phyloP scores from a whole-genome alignment of 2,113 vertebrate genomes.

The Lipotes vexillifer region DNA sequence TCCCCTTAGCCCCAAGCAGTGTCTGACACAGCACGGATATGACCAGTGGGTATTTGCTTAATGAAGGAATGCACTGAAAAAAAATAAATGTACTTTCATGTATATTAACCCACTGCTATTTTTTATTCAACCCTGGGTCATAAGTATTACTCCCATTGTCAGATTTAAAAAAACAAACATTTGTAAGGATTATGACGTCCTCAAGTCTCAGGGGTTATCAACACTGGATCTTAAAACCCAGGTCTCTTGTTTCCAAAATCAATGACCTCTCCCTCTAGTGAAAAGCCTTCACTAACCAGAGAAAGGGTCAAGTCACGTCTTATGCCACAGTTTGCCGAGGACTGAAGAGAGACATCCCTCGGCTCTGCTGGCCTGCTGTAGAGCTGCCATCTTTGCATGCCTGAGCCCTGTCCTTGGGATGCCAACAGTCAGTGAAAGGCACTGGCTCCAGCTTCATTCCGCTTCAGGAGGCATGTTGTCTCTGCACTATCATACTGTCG shows the following conservation, averaged over 20 bases:
- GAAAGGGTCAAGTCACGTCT: neutral
- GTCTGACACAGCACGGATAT: rapidly evolving
- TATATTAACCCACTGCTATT: neutral
- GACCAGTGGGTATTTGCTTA: neutral
- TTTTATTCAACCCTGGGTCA: neutral
- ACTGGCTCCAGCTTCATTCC: neutral
- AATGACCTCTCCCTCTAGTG: neutral
- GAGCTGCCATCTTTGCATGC: neutral
- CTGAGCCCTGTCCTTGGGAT: neutral
- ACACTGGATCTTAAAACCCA: neutral
- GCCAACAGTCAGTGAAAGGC: neutral
- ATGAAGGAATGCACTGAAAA: neutral
- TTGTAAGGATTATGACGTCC: neutral
- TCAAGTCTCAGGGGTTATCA: neutral
- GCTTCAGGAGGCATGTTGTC: neutral
- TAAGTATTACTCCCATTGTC: neutral
- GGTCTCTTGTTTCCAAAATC: neutral
- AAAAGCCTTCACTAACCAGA: neutral
- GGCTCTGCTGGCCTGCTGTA: neutral
- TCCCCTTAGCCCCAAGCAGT: neutral
- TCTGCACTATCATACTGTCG: rapidly evolving
- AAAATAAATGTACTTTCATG: neutral
- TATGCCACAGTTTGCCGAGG: neutral
- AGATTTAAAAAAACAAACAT: neutral
- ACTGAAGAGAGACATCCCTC: rapidly evolving